A percentile compares a stretch with the other conserved stretches of the same genome.
Conservation (phyloP, 2,797 vertebrate genomes). For the Cheirogaleus major region DNA sequence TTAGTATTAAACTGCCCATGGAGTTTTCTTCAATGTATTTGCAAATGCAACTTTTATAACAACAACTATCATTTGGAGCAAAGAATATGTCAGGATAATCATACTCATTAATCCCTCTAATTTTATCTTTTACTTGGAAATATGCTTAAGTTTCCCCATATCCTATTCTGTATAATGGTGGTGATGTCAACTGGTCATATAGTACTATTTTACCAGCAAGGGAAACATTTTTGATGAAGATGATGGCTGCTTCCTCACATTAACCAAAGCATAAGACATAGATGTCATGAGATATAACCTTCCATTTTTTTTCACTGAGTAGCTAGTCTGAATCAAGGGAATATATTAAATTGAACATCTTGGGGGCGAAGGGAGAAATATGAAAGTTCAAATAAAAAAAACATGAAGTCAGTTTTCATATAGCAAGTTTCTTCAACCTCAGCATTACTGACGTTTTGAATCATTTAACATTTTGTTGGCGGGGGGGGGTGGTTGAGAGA, state of each 20-base stretch:
- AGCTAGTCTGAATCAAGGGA: not conserved
- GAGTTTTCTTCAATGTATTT: not conserved
- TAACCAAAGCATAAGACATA: not conserved
- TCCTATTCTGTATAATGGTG: not conserved
- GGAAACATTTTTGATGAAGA: not conserved
- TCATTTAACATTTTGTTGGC: not conserved
- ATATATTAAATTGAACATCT: not conserved
- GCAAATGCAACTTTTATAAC: not conserved
- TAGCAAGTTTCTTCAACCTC: not conserved
- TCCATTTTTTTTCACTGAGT: not conserved
- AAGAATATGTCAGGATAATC: not conserved
- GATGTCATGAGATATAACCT: not conserved
- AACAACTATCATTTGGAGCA: not conserved
- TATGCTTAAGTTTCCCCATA: not conserved
- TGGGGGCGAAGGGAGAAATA: not conserved
- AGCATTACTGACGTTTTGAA: not conserved
- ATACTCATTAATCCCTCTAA: not conserved
- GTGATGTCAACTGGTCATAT: not conserved
- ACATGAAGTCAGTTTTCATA: not conserved
- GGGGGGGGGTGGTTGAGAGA: rapidly evolving
- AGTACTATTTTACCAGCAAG: not conserved
- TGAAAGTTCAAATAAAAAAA: not conserved
- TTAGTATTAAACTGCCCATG: not conserved
- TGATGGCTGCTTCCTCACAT: not conserved
- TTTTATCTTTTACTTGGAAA: not conserved